phyloP scores from a whole-genome alignment of 23 tunicate genomes.

The Styela plicata region DNA sequence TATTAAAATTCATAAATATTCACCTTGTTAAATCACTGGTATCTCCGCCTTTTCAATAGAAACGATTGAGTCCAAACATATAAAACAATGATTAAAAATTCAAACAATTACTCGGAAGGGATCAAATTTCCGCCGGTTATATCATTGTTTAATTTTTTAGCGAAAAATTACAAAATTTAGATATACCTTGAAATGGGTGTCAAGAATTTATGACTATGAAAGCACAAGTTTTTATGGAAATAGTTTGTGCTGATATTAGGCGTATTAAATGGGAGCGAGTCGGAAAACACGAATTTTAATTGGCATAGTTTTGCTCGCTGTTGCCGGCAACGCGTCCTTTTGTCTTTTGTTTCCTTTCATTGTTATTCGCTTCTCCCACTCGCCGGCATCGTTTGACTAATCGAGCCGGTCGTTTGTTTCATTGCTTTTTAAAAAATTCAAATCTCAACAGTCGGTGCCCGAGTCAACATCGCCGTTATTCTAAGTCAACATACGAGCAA shows the following conservation, averaged over 20 bases:
- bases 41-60: not conserved
- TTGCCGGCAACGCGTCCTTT: conserved; percentile 1
- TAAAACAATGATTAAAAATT: not conserved
- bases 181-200: no score
- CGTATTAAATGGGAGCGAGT: no score
- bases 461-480: conserved; percentile 38
- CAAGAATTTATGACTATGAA: no score
- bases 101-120: not conserved
- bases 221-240: no score
- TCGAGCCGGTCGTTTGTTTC: conserved; percentile 21
- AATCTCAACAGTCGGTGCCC: conserved; percentile 68
- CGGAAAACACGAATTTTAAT: not conserved
- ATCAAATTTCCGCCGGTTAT: not conserved
- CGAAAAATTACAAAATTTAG: no score
- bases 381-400: conserved; percentile 1
- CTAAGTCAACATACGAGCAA: conserved; percentile 58
- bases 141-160: not conserved
- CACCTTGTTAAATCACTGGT: not conserved
- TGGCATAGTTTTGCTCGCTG: not conserved
- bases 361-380: conserved; percentile 11
- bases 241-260: no score
- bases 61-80: not conserved
- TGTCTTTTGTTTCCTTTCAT: conserved; percentile 12
- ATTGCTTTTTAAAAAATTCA: conserved; percentile 70
- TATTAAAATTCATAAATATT: not conserved